A percentile compares a stretch with the other conserved stretches of the same genome.
phyloP scores from a whole-genome alignment of 2,113 vertebrate species.

The Colaptes auratus region DNA sequence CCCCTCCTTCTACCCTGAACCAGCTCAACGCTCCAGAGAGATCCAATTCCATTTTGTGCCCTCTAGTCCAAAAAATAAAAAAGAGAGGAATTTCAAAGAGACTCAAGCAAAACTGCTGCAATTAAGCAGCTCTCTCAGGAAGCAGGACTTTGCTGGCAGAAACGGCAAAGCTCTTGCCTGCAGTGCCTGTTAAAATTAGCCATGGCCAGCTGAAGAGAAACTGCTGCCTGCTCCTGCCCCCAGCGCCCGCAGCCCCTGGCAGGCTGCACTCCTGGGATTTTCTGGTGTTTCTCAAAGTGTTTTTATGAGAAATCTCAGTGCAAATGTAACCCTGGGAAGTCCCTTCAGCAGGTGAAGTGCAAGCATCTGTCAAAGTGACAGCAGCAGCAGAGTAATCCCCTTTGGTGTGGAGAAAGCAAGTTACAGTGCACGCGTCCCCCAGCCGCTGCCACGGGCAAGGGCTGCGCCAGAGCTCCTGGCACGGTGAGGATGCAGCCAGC shows the following conservation, averaged over 20 bases:
- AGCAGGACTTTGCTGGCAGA: neutral
- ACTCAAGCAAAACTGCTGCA: neutral
- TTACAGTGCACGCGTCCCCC: fast-evolving
- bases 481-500: fast-evolving
- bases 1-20: neutral
- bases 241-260: neutral
- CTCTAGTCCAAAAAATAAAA: neutral
- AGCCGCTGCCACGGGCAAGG: fast-evolving
- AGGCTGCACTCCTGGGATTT: neutral
- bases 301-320: neutral
- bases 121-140: neutral
- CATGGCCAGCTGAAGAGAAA: neutral
- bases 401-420: neutral
- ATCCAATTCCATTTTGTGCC: conserved; percentile 20
- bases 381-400: neutral
- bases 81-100: neutral
- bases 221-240: neutral
- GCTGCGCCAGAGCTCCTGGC: neutral
- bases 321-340: neutral
- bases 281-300: neutral
- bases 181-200: neutral
- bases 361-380: conserved; percentile 28
- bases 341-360: neutral
- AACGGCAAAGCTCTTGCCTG: neutral
- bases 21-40: neutral